Conservation (phyloP, 2,888 invertebrate species). For the Periphyllus acericola region DNA sequence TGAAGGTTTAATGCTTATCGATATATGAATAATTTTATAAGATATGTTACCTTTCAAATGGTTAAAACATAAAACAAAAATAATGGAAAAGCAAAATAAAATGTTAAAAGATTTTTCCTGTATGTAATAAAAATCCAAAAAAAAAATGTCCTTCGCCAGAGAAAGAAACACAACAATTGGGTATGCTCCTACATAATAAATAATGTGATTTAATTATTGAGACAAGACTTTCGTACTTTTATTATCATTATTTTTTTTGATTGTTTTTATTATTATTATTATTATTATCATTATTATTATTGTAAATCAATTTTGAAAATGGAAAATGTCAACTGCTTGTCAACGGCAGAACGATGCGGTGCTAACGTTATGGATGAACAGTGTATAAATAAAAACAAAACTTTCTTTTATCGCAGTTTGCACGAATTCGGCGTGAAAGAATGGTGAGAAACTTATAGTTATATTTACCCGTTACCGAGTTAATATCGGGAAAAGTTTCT, state of each 20-base stretch:
- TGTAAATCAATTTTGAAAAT: conserved; percentile 16
- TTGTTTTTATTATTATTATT: background rate
- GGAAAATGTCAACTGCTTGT: conserved; percentile 5
- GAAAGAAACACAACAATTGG: background rate
- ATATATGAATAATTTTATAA: background rate
- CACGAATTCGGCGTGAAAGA: conserved; percentile 14
- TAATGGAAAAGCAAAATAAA: background rate
- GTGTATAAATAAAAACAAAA: background rate
- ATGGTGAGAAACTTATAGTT: background rate
- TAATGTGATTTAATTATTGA: background rate
- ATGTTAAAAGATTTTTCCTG: too few species aligned
- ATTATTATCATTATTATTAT: background rate
- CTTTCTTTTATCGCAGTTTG: conserved; percentile 47
- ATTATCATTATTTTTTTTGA: background rate
- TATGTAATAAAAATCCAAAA: background rate
- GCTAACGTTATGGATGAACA: background rate
- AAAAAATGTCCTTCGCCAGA: background rate
- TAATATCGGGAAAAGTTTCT: conserved; percentile 21
- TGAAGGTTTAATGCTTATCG: conserved; percentile 7
- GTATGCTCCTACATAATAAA: background rate
- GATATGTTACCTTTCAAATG: background rate
- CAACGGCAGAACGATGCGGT: background rate
- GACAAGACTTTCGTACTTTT: background rate
- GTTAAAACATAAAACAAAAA: background rate
- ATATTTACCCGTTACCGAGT: conserved; percentile 32